A percentile compares a stretch with the other conserved stretches of the same genome.
Conservation (phyloP, 2,888 invertebrate genomes). For the Zeuzera pyrina region DNA sequence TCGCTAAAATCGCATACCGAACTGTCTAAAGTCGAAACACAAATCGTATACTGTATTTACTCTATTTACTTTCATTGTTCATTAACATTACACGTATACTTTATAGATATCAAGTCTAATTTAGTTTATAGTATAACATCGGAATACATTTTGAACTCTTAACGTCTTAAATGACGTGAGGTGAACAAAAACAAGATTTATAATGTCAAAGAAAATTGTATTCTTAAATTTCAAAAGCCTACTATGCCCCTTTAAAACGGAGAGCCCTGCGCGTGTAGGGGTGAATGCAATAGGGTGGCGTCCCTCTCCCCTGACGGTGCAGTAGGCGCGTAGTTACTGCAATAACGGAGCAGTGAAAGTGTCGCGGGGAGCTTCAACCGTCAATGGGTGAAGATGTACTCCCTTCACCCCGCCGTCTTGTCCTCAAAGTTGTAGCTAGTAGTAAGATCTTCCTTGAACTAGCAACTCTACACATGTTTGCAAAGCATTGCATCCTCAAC, state of each 20-base stretch:
- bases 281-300: constrained; percentile 61
- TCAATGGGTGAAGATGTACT: constrained; percentile 71
- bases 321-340: constrained; percentile 71
- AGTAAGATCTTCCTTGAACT: constrained; percentile 42
- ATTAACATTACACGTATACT: too few relatives aligned
- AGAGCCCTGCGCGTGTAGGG: constrained; percentile 50
- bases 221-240: constrained; percentile 50
- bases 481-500: too few relatives aligned
- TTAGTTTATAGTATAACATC: neutral
- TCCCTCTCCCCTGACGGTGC: constrained; percentile 43
- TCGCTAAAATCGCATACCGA: too few relatives aligned
- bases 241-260: constrained; percentile 52
- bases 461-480: constrained; percentile 17
- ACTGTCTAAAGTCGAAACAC: neutral
- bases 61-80: neutral
- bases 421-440: constrained; percentile 62
- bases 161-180: constrained; percentile 12
- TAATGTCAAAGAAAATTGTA: constrained; percentile 25
- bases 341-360: constrained; percentile 73
- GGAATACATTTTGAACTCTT: constrained; percentile 1
- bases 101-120: neutral
- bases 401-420: constrained; percentile 67
- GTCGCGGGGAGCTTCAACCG: constrained; percentile 70
- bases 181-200: constrained; percentile 20
- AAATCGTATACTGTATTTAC: neutral